These are phyloP conservation scores for Cataglyphis cursor DNA, from an alignment of 2,888 invertebrate species.

Conservation along the genomic window DNA sequence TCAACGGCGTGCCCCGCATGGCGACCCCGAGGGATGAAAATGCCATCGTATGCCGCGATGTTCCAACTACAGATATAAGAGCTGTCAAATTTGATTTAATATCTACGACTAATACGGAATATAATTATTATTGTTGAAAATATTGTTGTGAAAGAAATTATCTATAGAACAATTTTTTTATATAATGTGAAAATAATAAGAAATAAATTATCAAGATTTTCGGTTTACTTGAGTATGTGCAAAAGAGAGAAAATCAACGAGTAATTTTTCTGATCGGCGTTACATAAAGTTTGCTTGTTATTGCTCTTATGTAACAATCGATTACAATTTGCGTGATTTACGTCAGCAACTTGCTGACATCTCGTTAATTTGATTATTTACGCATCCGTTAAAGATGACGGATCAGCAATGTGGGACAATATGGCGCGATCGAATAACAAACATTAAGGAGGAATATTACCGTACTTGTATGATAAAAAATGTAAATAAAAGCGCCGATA, in stretches of 20 bases:
- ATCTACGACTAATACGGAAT: not conserved
- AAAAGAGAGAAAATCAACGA: not conserved
- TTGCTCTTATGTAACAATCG: conserved; percentile 33
- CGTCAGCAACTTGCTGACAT: conserved; percentile 12
- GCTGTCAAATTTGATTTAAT: conserved; percentile 16
- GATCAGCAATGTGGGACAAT: conserved; percentile 38
- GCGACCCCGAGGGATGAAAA: not conserved
- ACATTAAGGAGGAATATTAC: conserved; percentile 66
- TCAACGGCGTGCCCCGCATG: conserved; percentile 7
- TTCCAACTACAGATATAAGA: not conserved
- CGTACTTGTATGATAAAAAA: conserved; percentile 63
- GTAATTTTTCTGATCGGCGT: not conserved
- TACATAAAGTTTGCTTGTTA: not conserved
- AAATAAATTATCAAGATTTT: conserved; percentile 21
- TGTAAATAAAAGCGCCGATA: conserved; percentile 68
- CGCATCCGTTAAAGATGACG: conserved; percentile 1
- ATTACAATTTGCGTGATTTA: conserved; percentile 35
- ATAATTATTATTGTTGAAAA: not conserved
- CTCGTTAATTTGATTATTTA: conserved; percentile 39
- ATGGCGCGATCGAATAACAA: conserved; percentile 62
- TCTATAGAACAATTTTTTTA: not conserved
- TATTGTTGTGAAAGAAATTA: conserved; percentile 7
- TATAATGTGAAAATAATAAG: not conserved
- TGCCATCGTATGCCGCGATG: not conserved
- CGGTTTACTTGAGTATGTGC: not conserved